phyloP scores from a whole-genome alignment of 1,140 invertebrate species.

The Onthophagus taurus region DNA sequence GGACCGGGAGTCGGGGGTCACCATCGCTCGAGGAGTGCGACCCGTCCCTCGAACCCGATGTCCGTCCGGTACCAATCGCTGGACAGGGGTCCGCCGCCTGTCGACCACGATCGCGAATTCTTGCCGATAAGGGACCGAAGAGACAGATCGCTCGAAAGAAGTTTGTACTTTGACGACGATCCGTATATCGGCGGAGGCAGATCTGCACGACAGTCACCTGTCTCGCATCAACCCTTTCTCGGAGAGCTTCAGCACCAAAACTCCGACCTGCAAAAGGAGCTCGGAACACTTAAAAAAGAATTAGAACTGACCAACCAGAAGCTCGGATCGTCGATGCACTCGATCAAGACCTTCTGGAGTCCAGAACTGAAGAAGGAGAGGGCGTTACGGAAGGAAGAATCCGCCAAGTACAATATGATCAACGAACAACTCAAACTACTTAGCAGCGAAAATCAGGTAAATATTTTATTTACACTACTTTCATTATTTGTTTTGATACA shows the following conservation, averaged over 20 bases:
- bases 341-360: conserved; percentile 99
- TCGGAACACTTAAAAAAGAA: conserved; percentile 93
- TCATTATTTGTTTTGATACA: too few relatives aligned
- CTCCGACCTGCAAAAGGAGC: conserved; percentile 89
- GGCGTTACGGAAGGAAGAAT: conserved; percentile 93
- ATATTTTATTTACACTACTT: too few relatives aligned
- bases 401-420: conserved; percentile 91
- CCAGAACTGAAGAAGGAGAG: conserved; percentile 98
- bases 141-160: conserved; percentile 52
- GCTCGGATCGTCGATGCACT: conserved; percentile 96
- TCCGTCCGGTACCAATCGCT: conserved; percentile 64
- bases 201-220: conserved; percentile 68
- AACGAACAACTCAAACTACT: conserved; percentile 94
- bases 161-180: conserved; percentile 64
- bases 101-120: conserved; percentile 64
- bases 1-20: conserved; percentile 41
- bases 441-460: conserved; percentile 95
- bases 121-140: conserved; percentile 62
- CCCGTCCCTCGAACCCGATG: conserved; percentile 45
- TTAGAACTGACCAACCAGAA: conserved; percentile 96
- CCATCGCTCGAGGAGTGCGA: conserved; percentile 52
- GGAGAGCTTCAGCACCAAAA: conserved; percentile 93
- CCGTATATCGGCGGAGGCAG: conserved; percentile 56
- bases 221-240: conserved; percentile 52
- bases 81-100: conserved; percentile 56